These are phyloP conservation scores for Eriosoma lanigerum DNA, from an alignment of 1,140 invertebrate genomes.

Conservation along the genomic window DNA sequence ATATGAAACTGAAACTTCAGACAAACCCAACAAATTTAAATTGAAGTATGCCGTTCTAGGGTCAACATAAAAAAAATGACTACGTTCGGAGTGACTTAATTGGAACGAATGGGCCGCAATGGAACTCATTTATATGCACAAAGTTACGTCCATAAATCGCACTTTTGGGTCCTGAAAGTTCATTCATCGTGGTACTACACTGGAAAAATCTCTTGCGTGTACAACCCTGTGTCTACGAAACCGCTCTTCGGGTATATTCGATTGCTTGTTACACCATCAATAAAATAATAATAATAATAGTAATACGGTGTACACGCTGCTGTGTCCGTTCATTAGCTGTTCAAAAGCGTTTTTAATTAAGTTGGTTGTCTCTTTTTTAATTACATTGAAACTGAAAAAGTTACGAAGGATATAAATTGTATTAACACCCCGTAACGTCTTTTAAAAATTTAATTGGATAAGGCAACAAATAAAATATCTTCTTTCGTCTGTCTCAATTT, in stretches of 20 bases:
- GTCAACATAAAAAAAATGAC: background rate
- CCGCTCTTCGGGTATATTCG: background rate
- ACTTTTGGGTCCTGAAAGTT: background rate
- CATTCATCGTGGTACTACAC: background rate
- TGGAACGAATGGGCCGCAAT: slow-evolving; percentile 21
- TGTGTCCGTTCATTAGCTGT: background rate
- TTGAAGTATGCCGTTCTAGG: background rate
- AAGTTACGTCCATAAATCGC: slow-evolving; percentile 34
- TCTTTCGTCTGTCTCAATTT: background rate
- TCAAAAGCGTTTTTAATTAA: slow-evolving; percentile 35
- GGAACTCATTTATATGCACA: slow-evolving; percentile 5
- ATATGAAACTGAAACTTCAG: too few relatives aligned
- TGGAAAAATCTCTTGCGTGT: background rate
- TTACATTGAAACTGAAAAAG: slow-evolving; percentile 3
- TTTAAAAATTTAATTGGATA: background rate
- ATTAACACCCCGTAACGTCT: background rate
- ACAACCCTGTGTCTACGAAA: background rate
- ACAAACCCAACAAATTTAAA: background rate
- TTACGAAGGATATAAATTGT: background rate
- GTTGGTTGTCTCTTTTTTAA: slow-evolving; percentile 14
- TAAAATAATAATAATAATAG: background rate
- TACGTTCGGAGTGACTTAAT: background rate
- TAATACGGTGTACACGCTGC: background rate
- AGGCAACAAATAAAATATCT: background rate
- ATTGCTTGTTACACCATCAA: background rate